Conservation (phyloP, 2,888 invertebrate genomes). For the Chromoteleia sp. region DNA sequence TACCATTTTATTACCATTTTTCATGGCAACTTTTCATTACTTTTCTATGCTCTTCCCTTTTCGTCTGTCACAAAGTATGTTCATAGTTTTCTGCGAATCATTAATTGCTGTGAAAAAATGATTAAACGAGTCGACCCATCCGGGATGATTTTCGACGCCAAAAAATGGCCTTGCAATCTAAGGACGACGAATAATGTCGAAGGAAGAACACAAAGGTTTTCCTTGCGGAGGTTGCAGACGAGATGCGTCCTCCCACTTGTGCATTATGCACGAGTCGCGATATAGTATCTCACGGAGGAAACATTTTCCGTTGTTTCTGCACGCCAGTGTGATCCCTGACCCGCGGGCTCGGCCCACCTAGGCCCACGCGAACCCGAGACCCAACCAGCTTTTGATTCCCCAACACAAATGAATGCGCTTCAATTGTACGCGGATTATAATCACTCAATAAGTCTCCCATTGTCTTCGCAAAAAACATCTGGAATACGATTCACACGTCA, state of each 20-base stretch:
- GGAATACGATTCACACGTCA: constrained; percentile 32
- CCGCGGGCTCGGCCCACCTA: constrained; percentile 76
- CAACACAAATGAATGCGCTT: constrained; percentile 36
- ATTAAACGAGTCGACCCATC: no score
- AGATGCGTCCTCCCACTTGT: constrained; percentile 77
- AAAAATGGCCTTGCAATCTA: constrained; percentile 28
- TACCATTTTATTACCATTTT: no score
- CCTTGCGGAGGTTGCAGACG: constrained; percentile 71
- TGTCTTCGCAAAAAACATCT: constrained; percentile 51
- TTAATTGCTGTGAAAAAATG: no score
- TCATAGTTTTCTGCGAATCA: no score
- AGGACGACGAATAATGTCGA: constrained; percentile 52
- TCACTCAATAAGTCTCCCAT: constrained; percentile 46
- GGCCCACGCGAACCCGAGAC: constrained; percentile 72
- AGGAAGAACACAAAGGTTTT: constrained; percentile 71
- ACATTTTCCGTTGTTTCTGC: constrained; percentile 76
- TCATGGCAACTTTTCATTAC: no score
- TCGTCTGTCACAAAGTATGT: no score
- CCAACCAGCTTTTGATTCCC: constrained; percentile 45
- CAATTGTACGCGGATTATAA: constrained; percentile 54
- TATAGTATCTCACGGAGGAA: constrained; percentile 77
- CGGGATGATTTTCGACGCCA: neutral
- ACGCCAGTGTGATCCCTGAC: constrained; percentile 78
- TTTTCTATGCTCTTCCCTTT: no score
- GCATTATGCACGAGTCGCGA: constrained; percentile 77